A percentile compares a stretch with the other conserved stretches of the same genome.
Evolutionary conservation across 2,888 invertebrate species (phyloP).

Genomic region (Drosophila mimica): DNA sequence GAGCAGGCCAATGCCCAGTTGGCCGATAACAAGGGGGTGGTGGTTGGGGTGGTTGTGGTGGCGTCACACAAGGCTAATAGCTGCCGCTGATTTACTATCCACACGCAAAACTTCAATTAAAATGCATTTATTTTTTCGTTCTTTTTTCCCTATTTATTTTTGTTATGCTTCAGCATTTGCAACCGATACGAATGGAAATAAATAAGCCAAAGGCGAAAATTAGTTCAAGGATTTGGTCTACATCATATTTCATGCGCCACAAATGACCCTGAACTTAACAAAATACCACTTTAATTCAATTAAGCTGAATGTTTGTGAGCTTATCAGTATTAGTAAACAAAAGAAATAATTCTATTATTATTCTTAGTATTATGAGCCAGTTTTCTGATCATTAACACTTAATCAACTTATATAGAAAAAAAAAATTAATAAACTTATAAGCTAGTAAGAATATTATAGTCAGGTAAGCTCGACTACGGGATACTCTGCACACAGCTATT

Average conservation of each 20-base stretch:
- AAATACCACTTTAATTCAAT: slow-evolving; percentile 6
- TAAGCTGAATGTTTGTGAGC: neutral
- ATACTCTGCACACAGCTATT: neutral
- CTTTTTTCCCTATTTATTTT: neutral
- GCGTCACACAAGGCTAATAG: slow-evolving; percentile 1
- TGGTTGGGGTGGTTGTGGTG: neutral
- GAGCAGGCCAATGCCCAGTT: slow-evolving; percentile 30
- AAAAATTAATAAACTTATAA: neutral
- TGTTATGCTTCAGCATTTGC: slow-evolving; percentile 7
- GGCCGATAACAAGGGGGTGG: slow-evolving; percentile 9
- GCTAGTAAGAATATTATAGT: neutral
- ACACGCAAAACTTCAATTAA: slow-evolving; percentile 71
- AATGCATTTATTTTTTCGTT: slow-evolving; percentile 58
- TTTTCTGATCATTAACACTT: neutral
- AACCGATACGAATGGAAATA: slow-evolving; percentile 38
- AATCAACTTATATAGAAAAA: neutral
- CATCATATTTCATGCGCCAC: slow-evolving; percentile 3
- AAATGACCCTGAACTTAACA: slow-evolving; percentile 23
- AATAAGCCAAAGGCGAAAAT: slow-evolving; percentile 14
- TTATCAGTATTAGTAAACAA: neutral
- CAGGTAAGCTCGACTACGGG: neutral
- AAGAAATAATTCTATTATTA: neutral
- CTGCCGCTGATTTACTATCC: slow-evolving; percentile 50
- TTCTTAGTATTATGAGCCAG: neutral
- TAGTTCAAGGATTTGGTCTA: slow-evolving; percentile 4